Evolutionary conservation across 2,888 invertebrate species (phyloP).

Genomic region (Druceiella hillmani): DNA sequence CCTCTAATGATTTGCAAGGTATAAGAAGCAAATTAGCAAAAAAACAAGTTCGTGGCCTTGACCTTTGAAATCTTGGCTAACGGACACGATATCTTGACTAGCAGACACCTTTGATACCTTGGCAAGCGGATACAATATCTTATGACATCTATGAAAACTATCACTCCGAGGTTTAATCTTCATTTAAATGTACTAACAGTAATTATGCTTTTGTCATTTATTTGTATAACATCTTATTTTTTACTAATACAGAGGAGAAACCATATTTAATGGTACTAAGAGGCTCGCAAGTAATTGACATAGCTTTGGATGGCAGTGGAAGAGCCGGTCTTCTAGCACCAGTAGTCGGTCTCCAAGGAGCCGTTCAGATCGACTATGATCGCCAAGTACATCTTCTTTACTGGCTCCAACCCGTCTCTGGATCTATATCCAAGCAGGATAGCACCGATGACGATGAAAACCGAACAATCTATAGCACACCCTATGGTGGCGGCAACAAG

Average conservation of each 20-base stretch:
- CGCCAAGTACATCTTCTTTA: slow-evolving; percentile 76
- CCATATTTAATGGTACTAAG: slow-evolving; percentile 88
- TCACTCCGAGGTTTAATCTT: too few relatives aligned
- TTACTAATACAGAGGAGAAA: slow-evolving; percentile 74
- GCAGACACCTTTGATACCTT: too few relatives aligned
- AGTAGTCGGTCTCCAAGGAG: slow-evolving; percentile 75
- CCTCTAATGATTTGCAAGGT: too few relatives aligned
- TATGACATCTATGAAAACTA: too few relatives aligned
- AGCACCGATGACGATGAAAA: slow-evolving; percentile 71
- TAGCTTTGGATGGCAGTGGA: slow-evolving; percentile 70
- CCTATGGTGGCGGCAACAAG: slow-evolving; percentile 79
- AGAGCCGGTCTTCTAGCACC: slow-evolving; percentile 77
- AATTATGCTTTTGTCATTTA: too few relatives aligned
- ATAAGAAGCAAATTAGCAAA: too few relatives aligned
- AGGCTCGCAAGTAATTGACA: slow-evolving; percentile 83
- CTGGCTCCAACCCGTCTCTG: slow-evolving; percentile 73
- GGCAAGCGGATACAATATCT: too few relatives aligned
- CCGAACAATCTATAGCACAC: slow-evolving; percentile 81
- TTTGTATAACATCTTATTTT: too few relatives aligned
- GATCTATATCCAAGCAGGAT: slow-evolving; percentile 23
- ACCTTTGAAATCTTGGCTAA: too few relatives aligned
- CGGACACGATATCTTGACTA: too few relatives aligned
- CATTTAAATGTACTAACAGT: too few relatives aligned
- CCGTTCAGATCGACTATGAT: slow-evolving; percentile 89
- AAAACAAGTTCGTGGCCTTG: too few relatives aligned